Evolutionary conservation across 1,140 invertebrate genomes (phyloP).

Genomic region (Bombyx mori): ASM3026992v2 NC_085113.1:4172001-4172500

Average conservation of each 20-base stretch:
- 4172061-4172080: slow-evolving; percentile 42
- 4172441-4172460: slow-evolving; percentile 42
- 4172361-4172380: slow-evolving; percentile 35
- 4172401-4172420: slow-evolving; percentile 59
- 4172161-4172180: slow-evolving; percentile 14
- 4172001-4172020: slow-evolving; percentile 25
- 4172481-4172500: slow-evolving; percentile 38
- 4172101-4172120: slow-evolving; percentile 34
- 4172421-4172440: slow-evolving; percentile 64
- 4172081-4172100: slow-evolving; percentile 43
- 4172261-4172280: slow-evolving; percentile 81
- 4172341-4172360: slow-evolving; percentile 54
- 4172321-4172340: slow-evolving; percentile 84
- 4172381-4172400: slow-evolving; percentile 52
- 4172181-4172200: slow-evolving; percentile 65
- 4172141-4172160: slow-evolving; percentile 21
- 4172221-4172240: slow-evolving; percentile 63
- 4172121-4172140: slow-evolving; percentile 20
- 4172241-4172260: slow-evolving; percentile 81
- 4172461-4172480: slow-evolving; percentile 51
- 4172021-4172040: slow-evolving; percentile 33
- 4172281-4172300: slow-evolving; percentile 77
- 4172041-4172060: slow-evolving; percentile 45
- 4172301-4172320: slow-evolving; percentile 81
- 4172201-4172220: slow-evolving; percentile 62